phyloP scores from a whole-genome alignment of 2,888 invertebrate genomes.

The Serrognathus titanus region DNA sequence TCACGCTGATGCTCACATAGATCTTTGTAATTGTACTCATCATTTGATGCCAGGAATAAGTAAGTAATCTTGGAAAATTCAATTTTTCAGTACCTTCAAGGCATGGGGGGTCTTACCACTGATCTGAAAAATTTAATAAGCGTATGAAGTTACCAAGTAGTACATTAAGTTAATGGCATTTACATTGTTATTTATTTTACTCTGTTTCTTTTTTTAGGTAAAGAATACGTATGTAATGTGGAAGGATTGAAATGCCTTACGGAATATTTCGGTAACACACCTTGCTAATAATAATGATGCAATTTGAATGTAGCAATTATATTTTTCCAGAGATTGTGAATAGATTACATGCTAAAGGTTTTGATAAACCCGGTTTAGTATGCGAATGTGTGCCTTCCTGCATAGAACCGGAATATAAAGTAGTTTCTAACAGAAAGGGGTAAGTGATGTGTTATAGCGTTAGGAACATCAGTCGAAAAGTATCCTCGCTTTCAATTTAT shows the following conservation, averaged over 20 bases:
- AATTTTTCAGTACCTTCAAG: too few species aligned
- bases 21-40: constrained; percentile 61
- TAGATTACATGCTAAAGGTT: constrained; percentile 47
- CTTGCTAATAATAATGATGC: not conserved
- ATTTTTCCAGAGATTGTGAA: constrained; percentile 44
- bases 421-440: constrained; percentile 51
- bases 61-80: constrained; percentile 33
- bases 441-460: constrained; percentile 36
- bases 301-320: not conserved
- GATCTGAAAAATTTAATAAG: too few species aligned
- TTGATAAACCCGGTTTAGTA: constrained; percentile 47
- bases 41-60: constrained; percentile 59
- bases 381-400: constrained; percentile 62
- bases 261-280: constrained; percentile 45
- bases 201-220: constrained; percentile 44
- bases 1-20: constrained; percentile 53
- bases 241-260: constrained; percentile 57
- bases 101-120: too few species aligned
- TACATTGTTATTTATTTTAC: too few species aligned
- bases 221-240: constrained; percentile 51
- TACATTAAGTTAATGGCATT: not conserved
- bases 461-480: constrained; percentile 5
- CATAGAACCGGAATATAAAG: constrained; percentile 57
- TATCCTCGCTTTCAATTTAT: too few species aligned
- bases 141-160: not conserved